Percentiles rank a stretch among this genome's conserved stretches.
These are phyloP conservation scores for Micronisus gabar DNA, from an alignment of 2,113 vertebrate species.

Conservation along the genomic window DNA sequence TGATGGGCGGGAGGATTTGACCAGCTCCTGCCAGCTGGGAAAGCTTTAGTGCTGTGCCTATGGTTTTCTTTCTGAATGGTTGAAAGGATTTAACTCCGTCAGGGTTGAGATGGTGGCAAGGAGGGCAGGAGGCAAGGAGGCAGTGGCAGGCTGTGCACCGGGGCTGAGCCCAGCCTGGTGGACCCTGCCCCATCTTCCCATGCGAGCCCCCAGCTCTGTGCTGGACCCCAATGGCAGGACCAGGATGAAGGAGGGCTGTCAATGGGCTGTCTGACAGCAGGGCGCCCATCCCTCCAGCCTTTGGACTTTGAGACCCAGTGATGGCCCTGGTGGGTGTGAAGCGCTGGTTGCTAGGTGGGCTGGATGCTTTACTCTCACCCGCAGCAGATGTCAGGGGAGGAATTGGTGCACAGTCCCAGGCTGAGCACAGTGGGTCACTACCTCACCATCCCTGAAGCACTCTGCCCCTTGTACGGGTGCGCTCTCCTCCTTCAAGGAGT, in stretches of 20 bases:
- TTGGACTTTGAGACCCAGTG: neutral
- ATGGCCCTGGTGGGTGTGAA: neutral
- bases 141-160: neutral
- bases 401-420: neutral
- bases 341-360: neutral
- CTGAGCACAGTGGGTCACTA: neutral
- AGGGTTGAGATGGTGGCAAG: fast-evolving
- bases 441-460: neutral
- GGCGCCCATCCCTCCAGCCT: neutral
- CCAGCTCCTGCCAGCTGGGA: neutral
- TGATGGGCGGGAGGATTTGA: neutral
- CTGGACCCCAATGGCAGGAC: neutral
- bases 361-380: neutral
- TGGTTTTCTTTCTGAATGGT: neutral
- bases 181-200: neutral
- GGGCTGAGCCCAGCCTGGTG: neutral
- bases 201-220: neutral
- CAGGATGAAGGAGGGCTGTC: neutral
- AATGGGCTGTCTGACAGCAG: neutral
- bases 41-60: neutral
- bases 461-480: fast-evolving
- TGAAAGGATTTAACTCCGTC: neutral
- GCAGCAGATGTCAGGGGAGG: neutral
- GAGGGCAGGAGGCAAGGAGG: too few species aligned
- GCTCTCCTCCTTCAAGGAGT: neutral